Evolutionary conservation across 2,888 invertebrate species (phyloP).

Genomic region (Cerceris ruficornis): DNA sequence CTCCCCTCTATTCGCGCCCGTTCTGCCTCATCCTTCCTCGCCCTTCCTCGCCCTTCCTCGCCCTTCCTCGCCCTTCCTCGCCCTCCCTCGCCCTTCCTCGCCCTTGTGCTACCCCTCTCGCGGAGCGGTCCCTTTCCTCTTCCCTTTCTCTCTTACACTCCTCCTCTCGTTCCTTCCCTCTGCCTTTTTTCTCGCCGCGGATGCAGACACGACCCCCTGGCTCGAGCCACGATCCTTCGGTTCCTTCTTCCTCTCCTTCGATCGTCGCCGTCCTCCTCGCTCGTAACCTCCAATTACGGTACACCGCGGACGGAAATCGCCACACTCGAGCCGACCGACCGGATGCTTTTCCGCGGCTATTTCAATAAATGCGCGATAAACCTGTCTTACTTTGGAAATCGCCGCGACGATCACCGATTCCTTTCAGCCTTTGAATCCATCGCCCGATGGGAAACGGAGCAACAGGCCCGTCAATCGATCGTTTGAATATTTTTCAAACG

Average conservation of each 20-base stretch:
- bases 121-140: slow-evolving; percentile 18
- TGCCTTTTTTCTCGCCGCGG: slow-evolving; percentile 16
- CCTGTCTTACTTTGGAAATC: slow-evolving; percentile 37
- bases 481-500: too few species aligned
- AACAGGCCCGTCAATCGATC: too few species aligned
- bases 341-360: slow-evolving; percentile 45
- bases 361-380: slow-evolving; percentile 34
- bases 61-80: slow-evolving; percentile 38
- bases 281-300: slow-evolving; percentile 41
- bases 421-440: not conserved
- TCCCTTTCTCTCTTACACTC: slow-evolving; percentile 14
- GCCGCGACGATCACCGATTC: slow-evolving; percentile 8
- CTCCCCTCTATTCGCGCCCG: slow-evolving; percentile 50
- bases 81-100: too few species aligned
- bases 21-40: slow-evolving; percentile 43
- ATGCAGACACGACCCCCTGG: slow-evolving; percentile 45
- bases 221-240: slow-evolving; percentile 12
- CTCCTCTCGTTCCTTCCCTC: slow-evolving; percentile 28
- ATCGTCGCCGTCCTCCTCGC: slow-evolving; percentile 15
- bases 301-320: slow-evolving; percentile 41
- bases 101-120: slow-evolving; percentile 27
- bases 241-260: slow-evolving; percentile 10
- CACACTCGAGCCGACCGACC: slow-evolving; percentile 16
- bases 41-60: too few species aligned
- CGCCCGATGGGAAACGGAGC: too few species aligned